Evolutionary conservation across 30 jellyfish, hydroid and myxozoan genomes (phyloP).

Genomic region (Aurelia coerulea): DNA sequence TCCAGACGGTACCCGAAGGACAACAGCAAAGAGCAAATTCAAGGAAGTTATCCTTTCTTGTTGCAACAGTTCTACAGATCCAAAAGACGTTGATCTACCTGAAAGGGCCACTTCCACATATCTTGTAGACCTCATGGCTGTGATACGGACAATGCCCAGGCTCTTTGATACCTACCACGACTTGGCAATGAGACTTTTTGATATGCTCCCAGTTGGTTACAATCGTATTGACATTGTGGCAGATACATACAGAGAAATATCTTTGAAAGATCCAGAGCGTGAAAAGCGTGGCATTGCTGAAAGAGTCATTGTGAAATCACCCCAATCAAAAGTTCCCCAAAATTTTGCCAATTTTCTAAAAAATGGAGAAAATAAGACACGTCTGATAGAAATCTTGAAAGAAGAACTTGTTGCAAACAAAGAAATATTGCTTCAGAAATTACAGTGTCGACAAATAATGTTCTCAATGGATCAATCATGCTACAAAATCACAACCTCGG

Average conservation of each 20-base stretch:
- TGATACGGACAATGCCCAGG: slow-evolving; percentile 23
- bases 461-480: slow-evolving; percentile 39
- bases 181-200: slow-evolving; percentile 27
- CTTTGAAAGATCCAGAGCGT: slow-evolving; percentile 38
- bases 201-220: slow-evolving; percentile 39
- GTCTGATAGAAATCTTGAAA: not conserved
- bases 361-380: slow-evolving; percentile 25
- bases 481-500: slow-evolving; percentile 34
- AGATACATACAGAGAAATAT: slow-evolving; percentile 36
- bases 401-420: slow-evolving; percentile 29
- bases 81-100: slow-evolving; percentile 12
- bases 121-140: slow-evolving; percentile 46
- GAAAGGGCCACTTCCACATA: slow-evolving; percentile 34
- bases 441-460: slow-evolving; percentile 4
- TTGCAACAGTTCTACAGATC: slow-evolving; percentile 19
- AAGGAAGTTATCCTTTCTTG: slow-evolving; percentile 40
- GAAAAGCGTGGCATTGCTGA: slow-evolving; percentile 33
- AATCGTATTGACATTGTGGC: slow-evolving; percentile 59
- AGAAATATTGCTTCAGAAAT: slow-evolving; percentile 13
- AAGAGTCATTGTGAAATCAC: slow-evolving; percentile 19
- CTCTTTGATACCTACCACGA: slow-evolving; percentile 37
- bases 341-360: slow-evolving; percentile 12
- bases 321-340: slow-evolving; percentile 45
- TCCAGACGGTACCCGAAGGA: slow-evolving; percentile 62
- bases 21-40: slow-evolving; percentile 49